A percentile compares a stretch with the other conserved stretches of the same genome.
Conservation (phyloP, 1,140 invertebrate genomes). For the Micrasema minimum region DNA sequence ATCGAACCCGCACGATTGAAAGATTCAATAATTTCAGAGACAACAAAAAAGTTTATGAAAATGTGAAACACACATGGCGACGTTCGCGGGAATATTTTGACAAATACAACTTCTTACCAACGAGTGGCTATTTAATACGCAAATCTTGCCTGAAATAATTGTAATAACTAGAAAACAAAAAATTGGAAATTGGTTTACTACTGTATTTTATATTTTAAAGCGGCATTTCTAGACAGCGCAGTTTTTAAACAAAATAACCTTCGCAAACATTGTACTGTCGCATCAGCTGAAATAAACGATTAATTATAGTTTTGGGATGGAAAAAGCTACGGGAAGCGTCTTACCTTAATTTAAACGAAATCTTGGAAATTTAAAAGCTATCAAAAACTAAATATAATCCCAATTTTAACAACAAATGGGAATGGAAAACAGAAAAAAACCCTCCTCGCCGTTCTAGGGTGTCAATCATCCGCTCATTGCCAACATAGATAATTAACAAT, state of each 20-base stretch:
- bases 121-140: background rate
- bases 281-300: constrained; percentile 7
- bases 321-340: background rate
- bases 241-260: constrained; percentile 48
- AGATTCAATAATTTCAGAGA: constrained; percentile 12
- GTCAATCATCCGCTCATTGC: constrained; percentile 58
- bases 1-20: background rate
- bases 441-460: constrained; percentile 66
- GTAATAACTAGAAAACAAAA: background rate
- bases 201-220: constrained; percentile 13
- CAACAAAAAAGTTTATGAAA: constrained; percentile 34
- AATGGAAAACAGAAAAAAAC: constrained; percentile 68
- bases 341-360: constrained; percentile 43
- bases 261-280: constrained; percentile 36
- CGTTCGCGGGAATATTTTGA: constrained; percentile 45
- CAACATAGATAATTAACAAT: constrained; percentile 32
- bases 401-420: constrained; percentile 63
- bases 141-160: background rate
- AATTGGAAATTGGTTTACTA: background rate
- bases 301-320: background rate
- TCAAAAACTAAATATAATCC: constrained; percentile 41
- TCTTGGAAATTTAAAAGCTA: constrained; percentile 42
- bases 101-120: constrained; percentile 31
- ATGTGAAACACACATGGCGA: constrained; percentile 48
- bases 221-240: constrained; percentile 26